phyloP scores from a whole-genome alignment of 53 echinoderm and acorn worm genomes.

The Temnopleurus reevesii region DNA sequence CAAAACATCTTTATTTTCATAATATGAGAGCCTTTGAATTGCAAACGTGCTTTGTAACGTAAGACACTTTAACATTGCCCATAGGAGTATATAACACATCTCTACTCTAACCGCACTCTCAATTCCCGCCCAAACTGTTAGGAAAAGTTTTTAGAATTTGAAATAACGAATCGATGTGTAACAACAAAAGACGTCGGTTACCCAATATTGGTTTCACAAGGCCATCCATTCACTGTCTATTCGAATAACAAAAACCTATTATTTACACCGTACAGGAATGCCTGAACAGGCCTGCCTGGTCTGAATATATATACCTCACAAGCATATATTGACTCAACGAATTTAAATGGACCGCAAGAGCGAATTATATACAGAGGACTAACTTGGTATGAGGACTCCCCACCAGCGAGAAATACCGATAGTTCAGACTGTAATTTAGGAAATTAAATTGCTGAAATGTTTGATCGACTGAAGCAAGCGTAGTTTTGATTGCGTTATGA shows the following conservation, averaged over 20 bases:
- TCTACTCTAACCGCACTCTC: neutral
- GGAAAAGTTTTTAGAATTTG: neutral
- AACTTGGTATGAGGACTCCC: neutral
- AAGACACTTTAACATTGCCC: too few relatives aligned
- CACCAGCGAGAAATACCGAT: neutral
- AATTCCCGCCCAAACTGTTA: slow-evolving; percentile 25
- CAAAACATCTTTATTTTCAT: too few relatives aligned
- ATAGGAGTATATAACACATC: too few relatives aligned
- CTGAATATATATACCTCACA: too few relatives aligned
- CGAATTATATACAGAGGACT: neutral
- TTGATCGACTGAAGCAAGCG: too few relatives aligned
- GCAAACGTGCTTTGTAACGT: too few relatives aligned
- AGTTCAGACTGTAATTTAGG: neutral
- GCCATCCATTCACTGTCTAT: neutral
- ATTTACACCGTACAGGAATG: neutral
- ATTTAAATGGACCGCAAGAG: neutral
- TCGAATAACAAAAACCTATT: slow-evolving; percentile 1
- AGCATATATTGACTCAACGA: neutral
- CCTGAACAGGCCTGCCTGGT: neutral
- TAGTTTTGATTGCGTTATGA: too few relatives aligned
- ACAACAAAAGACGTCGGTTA: neutral
- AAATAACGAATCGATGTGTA: neutral
- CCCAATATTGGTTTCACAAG: neutral
- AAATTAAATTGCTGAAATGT: neutral
- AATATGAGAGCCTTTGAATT: too few relatives aligned